phyloP scores from a whole-genome alignment of 2,888 invertebrate genomes.

The Sarcophaga carnaria region DNA sequence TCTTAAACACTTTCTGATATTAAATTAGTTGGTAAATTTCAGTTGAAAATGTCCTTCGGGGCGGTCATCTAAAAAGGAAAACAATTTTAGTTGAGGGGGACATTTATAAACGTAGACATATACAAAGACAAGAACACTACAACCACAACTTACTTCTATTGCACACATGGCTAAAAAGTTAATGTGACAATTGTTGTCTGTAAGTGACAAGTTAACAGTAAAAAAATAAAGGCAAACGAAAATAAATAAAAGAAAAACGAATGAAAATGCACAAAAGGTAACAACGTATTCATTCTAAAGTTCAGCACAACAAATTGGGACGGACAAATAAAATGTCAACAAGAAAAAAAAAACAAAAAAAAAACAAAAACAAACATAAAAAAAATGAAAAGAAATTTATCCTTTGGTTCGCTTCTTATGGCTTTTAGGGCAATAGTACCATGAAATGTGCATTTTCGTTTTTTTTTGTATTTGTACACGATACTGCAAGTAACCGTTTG shows the following conservation, averaged over 20 bases:
- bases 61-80: not conserved
- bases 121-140: not conserved
- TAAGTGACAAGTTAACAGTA: conserved; percentile 54
- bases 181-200: conserved; percentile 62
- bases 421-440: conserved; percentile 21
- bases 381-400: not conserved
- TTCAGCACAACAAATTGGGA: conserved; percentile 42
- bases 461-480: not conserved
- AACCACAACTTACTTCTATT: not conserved
- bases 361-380: conserved; percentile 25
- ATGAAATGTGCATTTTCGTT: conserved; percentile 24
- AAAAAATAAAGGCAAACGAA: conserved; percentile 19
- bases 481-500: too few relatives aligned
- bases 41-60: conserved; percentile 9
- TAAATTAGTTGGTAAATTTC: not conserved
- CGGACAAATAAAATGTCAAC: not conserved
- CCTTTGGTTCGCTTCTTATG: not conserved
- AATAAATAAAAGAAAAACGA: not conserved
- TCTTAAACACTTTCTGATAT: not conserved
- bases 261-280: conserved; percentile 5
- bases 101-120: conserved; percentile 24
- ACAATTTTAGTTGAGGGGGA: conserved; percentile 10
- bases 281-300: conserved; percentile 2
- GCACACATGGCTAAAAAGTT: conserved; percentile 49
- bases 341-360: not conserved